Evolutionary conservation across 2,797 vertebrate species (phyloP).

Genomic region (Bryconaethiops microstoma): DNA sequence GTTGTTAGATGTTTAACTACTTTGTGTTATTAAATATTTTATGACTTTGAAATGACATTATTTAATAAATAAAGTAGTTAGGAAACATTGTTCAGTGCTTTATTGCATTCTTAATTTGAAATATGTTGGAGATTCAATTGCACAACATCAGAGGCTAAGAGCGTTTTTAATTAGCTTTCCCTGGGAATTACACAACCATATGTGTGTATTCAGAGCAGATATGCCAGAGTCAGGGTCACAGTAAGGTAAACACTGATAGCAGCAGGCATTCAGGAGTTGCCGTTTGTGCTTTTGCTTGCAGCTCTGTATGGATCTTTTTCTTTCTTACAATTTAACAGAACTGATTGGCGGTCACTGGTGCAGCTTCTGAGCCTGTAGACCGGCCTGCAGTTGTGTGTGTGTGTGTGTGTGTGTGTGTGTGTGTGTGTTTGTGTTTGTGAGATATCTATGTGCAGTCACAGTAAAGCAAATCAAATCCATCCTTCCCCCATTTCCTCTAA

Average conservation of each 20-base stretch:
- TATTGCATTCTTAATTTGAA: not conserved
- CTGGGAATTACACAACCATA: not conserved
- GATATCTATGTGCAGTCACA: slow-evolving; percentile 24
- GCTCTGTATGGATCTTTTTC: slow-evolving; percentile 46
- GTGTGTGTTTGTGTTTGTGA: slow-evolving; percentile 17
- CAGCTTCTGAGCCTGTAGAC: slow-evolving; percentile 47
- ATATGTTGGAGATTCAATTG: not conserved
- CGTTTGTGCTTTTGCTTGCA: slow-evolving; percentile 36
- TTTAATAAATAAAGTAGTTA: not conserved
- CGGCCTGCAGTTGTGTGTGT: slow-evolving; percentile 40
- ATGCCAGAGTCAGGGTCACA: slow-evolving; percentile 39
- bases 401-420: slow-evolving; percentile 43
- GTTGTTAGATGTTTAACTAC: not conserved
- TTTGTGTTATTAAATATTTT: not conserved
- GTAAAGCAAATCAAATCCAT: slow-evolving; percentile 66
- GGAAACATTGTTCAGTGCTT: not conserved
- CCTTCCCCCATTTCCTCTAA: slow-evolving; percentile 64
- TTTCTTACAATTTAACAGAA: slow-evolving; percentile 35
- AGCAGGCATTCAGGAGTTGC: slow-evolving; percentile 25
- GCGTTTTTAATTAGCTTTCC: not conserved
- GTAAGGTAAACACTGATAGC: slow-evolving; percentile 34
- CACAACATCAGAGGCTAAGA: not conserved
- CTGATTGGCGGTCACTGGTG: slow-evolving; percentile 34
- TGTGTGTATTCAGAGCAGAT: slow-evolving; percentile 34
- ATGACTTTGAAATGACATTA: not conserved